Evolutionary conservation across 2,888 invertebrate species (phyloP).

Genomic region (Aspidapion aeneum): DNA sequence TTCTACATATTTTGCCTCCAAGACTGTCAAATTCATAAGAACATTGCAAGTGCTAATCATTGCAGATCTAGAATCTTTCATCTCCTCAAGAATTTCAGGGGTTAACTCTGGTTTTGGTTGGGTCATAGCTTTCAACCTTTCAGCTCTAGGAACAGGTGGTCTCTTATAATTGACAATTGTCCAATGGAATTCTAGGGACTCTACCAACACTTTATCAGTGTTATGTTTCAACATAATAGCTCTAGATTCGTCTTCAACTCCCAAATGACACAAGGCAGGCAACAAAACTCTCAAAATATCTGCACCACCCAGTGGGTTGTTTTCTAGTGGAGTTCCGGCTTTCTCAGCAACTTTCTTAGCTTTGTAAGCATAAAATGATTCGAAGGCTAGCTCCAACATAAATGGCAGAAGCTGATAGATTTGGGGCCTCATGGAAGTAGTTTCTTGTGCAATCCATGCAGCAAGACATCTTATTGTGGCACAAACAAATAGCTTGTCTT

Average conservation of each 20-base stretch:
- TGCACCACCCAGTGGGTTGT: slow-evolving; percentile 46
- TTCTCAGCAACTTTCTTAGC: slow-evolving; percentile 66
- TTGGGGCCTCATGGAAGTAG: slow-evolving; percentile 80
- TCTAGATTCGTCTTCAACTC: slow-evolving; percentile 86
- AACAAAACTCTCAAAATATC: slow-evolving; percentile 80
- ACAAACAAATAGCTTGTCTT: slow-evolving; percentile 76
- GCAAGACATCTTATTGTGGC: slow-evolving; percentile 80
- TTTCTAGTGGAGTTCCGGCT: slow-evolving; percentile 49
- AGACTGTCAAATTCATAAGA: slow-evolving; percentile 87
- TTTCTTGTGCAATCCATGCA: slow-evolving; percentile 90
- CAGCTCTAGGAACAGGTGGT: slow-evolving; percentile 76
- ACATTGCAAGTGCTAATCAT: slow-evolving; percentile 89
- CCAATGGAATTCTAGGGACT: slow-evolving; percentile 81
- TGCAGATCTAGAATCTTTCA: slow-evolving; percentile 80
- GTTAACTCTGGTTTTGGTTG: slow-evolving; percentile 75
- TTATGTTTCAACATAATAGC: slow-evolving; percentile 73
- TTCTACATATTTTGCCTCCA: slow-evolving; percentile 81
- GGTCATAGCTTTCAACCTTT: slow-evolving; percentile 69
- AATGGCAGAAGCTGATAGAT: slow-evolving; percentile 79
- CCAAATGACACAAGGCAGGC: slow-evolving; percentile 86
- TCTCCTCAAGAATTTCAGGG: slow-evolving; percentile 70
- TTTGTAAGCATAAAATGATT: slow-evolving; percentile 73
- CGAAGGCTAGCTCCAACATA: slow-evolving; percentile 75
- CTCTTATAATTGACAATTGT: slow-evolving; percentile 82
- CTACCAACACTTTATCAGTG: slow-evolving; percentile 76